Base-by-base conservation (phyloP, 2,888 invertebrate genomes). In the Drosophila hamatofila region DNA sequence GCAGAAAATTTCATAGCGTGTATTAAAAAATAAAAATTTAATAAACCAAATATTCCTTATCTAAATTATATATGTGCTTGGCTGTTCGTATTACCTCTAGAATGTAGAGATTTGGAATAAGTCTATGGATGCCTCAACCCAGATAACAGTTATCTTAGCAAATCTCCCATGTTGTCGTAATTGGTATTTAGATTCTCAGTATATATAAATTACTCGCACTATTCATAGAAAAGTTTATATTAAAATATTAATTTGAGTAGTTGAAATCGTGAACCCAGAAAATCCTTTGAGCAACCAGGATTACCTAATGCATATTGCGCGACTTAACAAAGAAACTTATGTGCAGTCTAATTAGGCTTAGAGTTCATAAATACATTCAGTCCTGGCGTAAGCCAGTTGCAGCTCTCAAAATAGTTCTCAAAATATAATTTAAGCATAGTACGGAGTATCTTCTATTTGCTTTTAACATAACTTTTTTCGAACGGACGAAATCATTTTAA, bases 401-500 rank as follows among this genome's bases (percentile, higher is more conserved):
- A 33, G 18, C 49, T 49, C 46, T 48, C 5, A n/a, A 27, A 48
- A 48, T n/a, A 51, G 39, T 44, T 57, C 33, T 51, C 14, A 8
- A 33, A 35, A 48, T 41, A 66, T 42, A 9, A 51, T 52, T 65
- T 27, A 27, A 35, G 18, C 25, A 39, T 27, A 16, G 44, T 21
- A 21, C 21, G 12, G 35, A 9, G 8, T n/a, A 12, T 49, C 56
- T 30, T 51, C 18, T 25, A n/a, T 37, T 63, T 48, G 33, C 9
- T 9, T 39, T 14, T n/a, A 23, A 44, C 55, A 69, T 41, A 68
- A 44, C 39, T 37, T 46, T 41, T 21, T 44, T 14, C 30, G 7
- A 58, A 52, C 62, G 39, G 59, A 75, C 59, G 35, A 62, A 79
- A 77, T 57, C 55, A 65, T 76, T 79, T 33, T n/a, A 56, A 65